phyloP scores from a whole-genome alignment of 1,140 invertebrate species.

The Coenobita brevimanus region DNA sequence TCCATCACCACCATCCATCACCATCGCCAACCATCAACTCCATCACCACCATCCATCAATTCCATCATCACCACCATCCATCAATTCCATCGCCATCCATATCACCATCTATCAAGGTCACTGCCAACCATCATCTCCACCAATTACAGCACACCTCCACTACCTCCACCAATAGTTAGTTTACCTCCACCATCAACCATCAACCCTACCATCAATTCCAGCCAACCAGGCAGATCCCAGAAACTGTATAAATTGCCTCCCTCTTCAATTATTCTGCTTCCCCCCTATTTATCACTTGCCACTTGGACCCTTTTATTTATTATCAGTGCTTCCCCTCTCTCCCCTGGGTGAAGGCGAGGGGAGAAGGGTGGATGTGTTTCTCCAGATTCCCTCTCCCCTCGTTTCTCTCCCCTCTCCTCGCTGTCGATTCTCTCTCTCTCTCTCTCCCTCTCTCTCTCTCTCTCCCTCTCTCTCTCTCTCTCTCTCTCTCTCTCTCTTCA shows the following conservation, averaged over 20 bases:
- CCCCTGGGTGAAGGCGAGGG: conserved; percentile 21
- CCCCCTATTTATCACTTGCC: conserved; percentile 55
- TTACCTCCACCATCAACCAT: neutral
- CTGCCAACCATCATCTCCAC: neutral
- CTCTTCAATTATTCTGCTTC: conserved; percentile 58
- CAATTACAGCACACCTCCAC: neutral
- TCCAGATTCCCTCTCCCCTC: too few relatives aligned
- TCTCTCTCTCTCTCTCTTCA: neutral
- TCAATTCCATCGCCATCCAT: neutral
- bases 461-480: neutral
- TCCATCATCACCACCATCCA: neutral
- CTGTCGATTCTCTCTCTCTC: too few relatives aligned
- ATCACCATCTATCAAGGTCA: neutral
- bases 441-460: too few relatives aligned
- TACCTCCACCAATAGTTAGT: neutral
- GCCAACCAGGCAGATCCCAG: conserved; percentile 11
- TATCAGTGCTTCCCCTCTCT: conserved; percentile 47
- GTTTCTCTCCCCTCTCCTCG: too few relatives aligned
- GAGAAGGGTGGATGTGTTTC: neutral
- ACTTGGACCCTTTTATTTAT: conserved; percentile 59
- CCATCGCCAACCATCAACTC: too few relatives aligned
- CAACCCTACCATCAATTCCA: neutral
- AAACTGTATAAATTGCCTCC: conserved; percentile 27
- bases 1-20: neutral
- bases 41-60: neutral